A percentile compares a stretch with the other conserved stretches of the same genome.
Evolutionary conservation across 2,888 invertebrate genomes (phyloP).

Genomic region (Syritta pipiens): DNA sequence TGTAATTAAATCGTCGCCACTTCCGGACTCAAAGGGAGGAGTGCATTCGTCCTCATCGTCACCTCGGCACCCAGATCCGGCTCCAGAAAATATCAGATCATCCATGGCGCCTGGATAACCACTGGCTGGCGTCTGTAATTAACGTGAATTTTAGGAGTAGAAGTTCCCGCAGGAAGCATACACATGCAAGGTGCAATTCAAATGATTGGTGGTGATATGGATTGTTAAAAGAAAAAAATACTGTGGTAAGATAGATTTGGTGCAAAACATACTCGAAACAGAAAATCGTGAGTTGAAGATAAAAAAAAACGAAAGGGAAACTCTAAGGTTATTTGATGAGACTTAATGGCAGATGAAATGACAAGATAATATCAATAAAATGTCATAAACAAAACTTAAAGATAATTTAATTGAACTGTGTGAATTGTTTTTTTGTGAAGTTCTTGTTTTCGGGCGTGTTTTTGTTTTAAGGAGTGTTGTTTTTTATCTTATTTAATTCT

Average conservation of each 20-base stretch:
- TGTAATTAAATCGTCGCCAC: slow-evolving; percentile 95
- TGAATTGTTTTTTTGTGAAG: slow-evolving; percentile 4
- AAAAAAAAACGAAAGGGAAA: slow-evolving; percentile 24
- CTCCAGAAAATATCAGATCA: slow-evolving; percentile 94
- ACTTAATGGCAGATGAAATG: slow-evolving; percentile 42
- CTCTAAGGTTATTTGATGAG: slow-evolving; percentile 30
- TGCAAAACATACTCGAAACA: slow-evolving; percentile 53
- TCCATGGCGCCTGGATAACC: slow-evolving; percentile 89
- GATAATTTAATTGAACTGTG: slow-evolving; percentile 12
- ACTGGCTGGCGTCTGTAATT: slow-evolving; percentile 88
- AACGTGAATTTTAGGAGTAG: slow-evolving; percentile 5
- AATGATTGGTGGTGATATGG: slow-evolving; percentile 61
- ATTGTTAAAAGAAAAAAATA: slow-evolving; percentile 39
- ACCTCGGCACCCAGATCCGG: slow-evolving; percentile 93
- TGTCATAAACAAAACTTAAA: slow-evolving; percentile 11
- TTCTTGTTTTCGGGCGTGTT: not conserved
- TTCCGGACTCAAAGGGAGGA: slow-evolving; percentile 89
- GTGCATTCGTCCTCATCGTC: slow-evolving; percentile 96
- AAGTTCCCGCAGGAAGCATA: not conserved
- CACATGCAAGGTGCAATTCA: slow-evolving; percentile 62
- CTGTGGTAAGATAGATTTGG: slow-evolving; percentile 56
- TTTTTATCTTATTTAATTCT: too few relatives aligned
- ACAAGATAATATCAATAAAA: slow-evolving; percentile 9
- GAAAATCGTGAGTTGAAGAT: slow-evolving; percentile 39
- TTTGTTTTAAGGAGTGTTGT: not conserved